Conservation (phyloP, 2,113 vertebrate species). For the Phyllopteryx taeniolatus region DNA sequence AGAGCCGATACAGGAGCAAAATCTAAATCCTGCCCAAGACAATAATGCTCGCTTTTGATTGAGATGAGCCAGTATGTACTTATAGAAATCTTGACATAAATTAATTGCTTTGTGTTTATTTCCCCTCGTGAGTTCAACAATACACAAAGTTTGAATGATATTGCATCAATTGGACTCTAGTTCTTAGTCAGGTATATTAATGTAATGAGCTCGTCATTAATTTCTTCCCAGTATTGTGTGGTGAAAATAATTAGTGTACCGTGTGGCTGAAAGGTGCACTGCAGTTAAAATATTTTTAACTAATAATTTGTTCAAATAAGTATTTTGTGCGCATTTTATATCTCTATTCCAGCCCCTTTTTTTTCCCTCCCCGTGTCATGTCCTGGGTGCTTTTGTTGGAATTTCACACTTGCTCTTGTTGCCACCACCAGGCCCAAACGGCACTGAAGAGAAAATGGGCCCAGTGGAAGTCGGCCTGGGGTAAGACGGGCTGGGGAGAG, state of each 20-base stretch:
- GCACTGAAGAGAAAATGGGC: constrained; percentile 68
- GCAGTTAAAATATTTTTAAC: no score
- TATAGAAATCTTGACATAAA: no score
- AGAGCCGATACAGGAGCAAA: no score
- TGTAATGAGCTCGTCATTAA: background rate
- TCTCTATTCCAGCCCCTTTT: no score
- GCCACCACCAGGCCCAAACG: constrained; percentile 66
- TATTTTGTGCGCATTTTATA: no score
- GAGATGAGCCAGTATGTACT: no score
- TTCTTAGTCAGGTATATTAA: background rate
- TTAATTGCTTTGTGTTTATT: no score
- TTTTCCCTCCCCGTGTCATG: no score
- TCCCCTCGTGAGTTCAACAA: background rate
- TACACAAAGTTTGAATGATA: background rate
- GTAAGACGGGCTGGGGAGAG: constrained; percentile 55
- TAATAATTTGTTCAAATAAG: no score
- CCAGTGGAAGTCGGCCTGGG: constrained; percentile 57
- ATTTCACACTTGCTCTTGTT: background rate
- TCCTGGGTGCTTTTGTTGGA: background rate
- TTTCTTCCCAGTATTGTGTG: background rate
- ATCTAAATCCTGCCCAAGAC: no score
- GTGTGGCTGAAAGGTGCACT: background rate
- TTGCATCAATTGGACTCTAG: background rate
- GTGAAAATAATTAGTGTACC: background rate
- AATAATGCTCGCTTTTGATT: no score